Percentiles rank a stretch among this genome's conserved stretches.
phyloP scores from a whole-genome alignment of 2,888 invertebrate species.

The Lithophane socia region DNA sequence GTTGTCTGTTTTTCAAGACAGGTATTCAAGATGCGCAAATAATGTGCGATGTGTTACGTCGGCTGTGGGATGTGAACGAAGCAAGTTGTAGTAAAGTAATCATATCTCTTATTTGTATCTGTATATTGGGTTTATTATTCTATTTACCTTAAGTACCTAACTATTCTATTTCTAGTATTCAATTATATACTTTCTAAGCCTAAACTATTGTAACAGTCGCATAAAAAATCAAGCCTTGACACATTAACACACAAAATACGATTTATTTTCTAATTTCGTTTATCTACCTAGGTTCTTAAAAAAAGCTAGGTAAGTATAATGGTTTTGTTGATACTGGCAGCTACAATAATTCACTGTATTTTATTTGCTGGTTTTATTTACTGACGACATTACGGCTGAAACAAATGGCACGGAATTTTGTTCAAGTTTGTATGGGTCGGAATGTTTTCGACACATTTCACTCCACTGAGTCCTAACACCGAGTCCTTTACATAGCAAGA shows the following conservation, averaged over 20 bases:
- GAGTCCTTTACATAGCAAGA: slow-evolving; percentile 68
- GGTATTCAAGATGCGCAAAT: slow-evolving; percentile 80
- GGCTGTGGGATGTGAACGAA: slow-evolving; percentile 67
- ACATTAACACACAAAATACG: neutral
- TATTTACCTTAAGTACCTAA: neutral
- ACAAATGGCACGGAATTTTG: slow-evolving; percentile 59
- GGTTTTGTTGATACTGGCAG: slow-evolving; percentile 16
- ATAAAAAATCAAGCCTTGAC: slow-evolving; percentile 12
- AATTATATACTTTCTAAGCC: neutral
- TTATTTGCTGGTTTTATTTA: slow-evolving; percentile 24
- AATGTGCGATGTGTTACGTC: slow-evolving; percentile 70
- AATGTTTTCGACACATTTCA: slow-evolving; percentile 73
- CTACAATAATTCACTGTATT: slow-evolving; percentile 38
- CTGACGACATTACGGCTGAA: slow-evolving; percentile 27
- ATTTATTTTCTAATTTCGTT: slow-evolving; percentile 4
- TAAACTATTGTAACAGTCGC: neutral
- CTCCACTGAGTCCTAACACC: slow-evolving; percentile 66
- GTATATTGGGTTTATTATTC: neutral
- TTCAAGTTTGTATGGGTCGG: slow-evolving; percentile 66
- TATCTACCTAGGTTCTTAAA: neutral
- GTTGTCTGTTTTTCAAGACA: slow-evolving; percentile 78
- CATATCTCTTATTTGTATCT: slow-evolving; percentile 21
- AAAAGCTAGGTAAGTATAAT: neutral
- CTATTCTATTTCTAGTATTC: neutral
- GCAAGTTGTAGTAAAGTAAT: slow-evolving; percentile 53